These are phyloP conservation scores for Cephus cinctus DNA, from an alignment of 1,140 invertebrate species.

Conservation along the genomic window DNA sequence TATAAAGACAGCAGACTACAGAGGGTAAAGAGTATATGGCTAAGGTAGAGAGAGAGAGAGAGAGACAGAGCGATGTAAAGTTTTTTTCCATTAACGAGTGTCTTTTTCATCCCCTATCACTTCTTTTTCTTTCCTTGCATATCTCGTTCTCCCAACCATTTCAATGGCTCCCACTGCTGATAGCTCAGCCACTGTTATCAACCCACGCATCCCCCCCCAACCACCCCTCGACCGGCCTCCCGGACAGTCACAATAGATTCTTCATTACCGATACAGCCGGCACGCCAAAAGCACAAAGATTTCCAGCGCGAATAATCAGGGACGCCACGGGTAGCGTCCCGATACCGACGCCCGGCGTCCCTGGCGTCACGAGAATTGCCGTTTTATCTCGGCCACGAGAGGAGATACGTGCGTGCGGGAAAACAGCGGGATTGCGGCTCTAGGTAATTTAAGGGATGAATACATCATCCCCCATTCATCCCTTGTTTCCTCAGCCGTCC, in stretches of 20 bases:
- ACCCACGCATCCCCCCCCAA: too few species aligned
- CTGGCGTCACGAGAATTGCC: not conserved
- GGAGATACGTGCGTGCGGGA: not conserved
- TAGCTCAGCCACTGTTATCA: too few species aligned
- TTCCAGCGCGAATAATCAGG: too few species aligned
- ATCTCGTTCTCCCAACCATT: slow-evolving; percentile 4
- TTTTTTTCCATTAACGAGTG: slow-evolving; percentile 44
- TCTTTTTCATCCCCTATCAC: slow-evolving; percentile 30
- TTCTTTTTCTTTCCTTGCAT: slow-evolving; percentile 3
- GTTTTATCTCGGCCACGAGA: not conserved
- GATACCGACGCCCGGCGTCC: not conserved
- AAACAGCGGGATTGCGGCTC: too few species aligned
- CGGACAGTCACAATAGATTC: slow-evolving; percentile 36
- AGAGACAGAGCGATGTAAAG: slow-evolving; percentile 1
- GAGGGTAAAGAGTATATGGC: slow-evolving; percentile 4
- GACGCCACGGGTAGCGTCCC: too few species aligned
- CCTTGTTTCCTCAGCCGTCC: too few species aligned
- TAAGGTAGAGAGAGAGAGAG: slow-evolving; percentile 9
- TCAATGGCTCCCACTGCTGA: not conserved
- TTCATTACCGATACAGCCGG: slow-evolving; percentile 40
- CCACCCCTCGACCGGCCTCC: too few species aligned
- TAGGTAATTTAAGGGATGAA: too few species aligned
- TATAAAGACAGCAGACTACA: too few species aligned
- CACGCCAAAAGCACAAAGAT: too few species aligned
- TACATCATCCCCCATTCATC: too few species aligned